Evolutionary conservation across 1,140 invertebrate species (phyloP).

Genomic region (Ostrea edulis): DNA sequence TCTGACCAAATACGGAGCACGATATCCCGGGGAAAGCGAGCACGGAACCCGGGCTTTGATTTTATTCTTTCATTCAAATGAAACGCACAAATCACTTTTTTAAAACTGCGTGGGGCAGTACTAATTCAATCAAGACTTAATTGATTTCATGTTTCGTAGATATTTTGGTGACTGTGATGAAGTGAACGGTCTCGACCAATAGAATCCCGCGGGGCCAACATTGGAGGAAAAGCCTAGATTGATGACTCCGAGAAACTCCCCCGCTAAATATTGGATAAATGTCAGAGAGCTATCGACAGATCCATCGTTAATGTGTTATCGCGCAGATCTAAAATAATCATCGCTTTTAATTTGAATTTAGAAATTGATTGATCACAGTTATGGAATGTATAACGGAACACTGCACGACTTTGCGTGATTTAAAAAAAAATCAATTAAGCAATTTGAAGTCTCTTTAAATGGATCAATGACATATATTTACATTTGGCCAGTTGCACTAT

Average conservation of each 20-base stretch:
- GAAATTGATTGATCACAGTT: slow-evolving; percentile 18
- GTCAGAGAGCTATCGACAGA: neutral
- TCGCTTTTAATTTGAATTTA: slow-evolving; percentile 21
- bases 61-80: neutral
- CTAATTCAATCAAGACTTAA: slow-evolving; percentile 1
- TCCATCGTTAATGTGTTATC: neutral
- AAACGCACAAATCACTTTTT: neutral
- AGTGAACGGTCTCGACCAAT: neutral
- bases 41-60: neutral
- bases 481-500: neutral
- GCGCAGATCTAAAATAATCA: slow-evolving; percentile 7
- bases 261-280: neutral
- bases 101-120: neutral
- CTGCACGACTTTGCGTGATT: neutral
- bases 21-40: neutral
- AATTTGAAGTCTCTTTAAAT: slow-evolving; percentile 15
- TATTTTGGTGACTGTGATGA: neutral
- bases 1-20: neutral
- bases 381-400: neutral
- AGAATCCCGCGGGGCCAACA: neutral
- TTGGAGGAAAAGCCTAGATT: neutral
- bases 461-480: neutral
- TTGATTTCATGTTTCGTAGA: neutral
- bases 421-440: slow-evolving; percentile 10
- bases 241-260: neutral